phyloP scores from a whole-genome alignment of 2,888 invertebrate genomes.

The Brachylomia viminalis region DNA sequence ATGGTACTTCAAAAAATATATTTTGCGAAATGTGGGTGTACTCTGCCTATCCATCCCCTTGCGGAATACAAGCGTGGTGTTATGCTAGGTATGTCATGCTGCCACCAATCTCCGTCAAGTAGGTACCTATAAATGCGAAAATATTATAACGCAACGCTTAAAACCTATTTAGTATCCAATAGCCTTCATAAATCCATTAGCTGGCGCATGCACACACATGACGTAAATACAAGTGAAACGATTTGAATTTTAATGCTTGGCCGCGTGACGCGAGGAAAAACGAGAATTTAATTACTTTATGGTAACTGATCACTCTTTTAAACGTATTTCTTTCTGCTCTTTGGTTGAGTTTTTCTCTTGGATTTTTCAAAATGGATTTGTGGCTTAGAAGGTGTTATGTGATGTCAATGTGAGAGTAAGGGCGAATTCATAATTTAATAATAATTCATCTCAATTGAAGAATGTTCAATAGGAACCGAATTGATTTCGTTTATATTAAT shows the following conservation, averaged over 20 bases:
- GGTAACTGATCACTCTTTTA: constrained; percentile 18
- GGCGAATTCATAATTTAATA: too few relatives aligned
- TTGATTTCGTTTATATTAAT: too few relatives aligned
- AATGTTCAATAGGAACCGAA: neutral
- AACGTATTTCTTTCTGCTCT: constrained; percentile 12
- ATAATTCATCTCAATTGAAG: neutral
- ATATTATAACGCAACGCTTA: neutral
- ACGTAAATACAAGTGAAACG: constrained; percentile 3
- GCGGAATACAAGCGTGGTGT: too few relatives aligned
- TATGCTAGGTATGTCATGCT: too few relatives aligned
- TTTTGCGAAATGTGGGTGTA: too few relatives aligned
- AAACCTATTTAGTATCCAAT: constrained; percentile 8
- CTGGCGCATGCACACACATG: constrained; percentile 1
- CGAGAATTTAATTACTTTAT: constrained; percentile 43
- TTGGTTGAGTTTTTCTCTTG: neutral
- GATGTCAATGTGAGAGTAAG: neutral
- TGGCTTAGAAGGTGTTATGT: neutral
- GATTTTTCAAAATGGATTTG: constrained; percentile 10
- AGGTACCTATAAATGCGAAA: too few relatives aligned
- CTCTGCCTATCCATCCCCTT: too few relatives aligned
- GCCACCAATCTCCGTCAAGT: too few relatives aligned
- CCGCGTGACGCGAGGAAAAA: constrained; percentile 24
- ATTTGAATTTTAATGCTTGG: constrained; percentile 32
- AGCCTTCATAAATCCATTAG: constrained; percentile 41
- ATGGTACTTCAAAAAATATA: too few relatives aligned